Evolutionary conservation across 2,888 invertebrate genomes (phyloP), one percentile per base, ranked within the genome.

Genomic region (Chymomyza amoena): DNA sequence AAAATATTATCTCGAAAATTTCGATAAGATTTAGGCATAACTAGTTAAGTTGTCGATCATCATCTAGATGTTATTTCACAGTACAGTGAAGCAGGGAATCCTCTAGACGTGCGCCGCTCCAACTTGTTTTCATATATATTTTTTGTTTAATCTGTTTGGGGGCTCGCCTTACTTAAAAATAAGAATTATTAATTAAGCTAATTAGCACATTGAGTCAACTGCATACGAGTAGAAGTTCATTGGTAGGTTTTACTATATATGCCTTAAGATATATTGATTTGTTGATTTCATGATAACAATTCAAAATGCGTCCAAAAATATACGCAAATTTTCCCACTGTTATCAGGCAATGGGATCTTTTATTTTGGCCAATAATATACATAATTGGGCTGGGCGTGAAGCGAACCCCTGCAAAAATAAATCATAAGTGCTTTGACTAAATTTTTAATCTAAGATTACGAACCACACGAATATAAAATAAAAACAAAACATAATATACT

Each of bases 401-500:
- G 39, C 16, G 20, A 61, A 50, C 45, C 16, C 13, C 32, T 25
- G n/a, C 28, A 45, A 32, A 20, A 39, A 16, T 61, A 50, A 16
- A 20, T 61, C 39, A 20, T 39, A 18, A 15, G 61, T 61, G 60
- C 28, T 16, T 32, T 32, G 25, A 20, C 59, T 28, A 59, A 25
- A 2, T 28, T n/a, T 25, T 28, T 59, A 59, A 59, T 59, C 28
- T 59, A 28, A 59, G 25, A 59, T 59, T 32, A 59, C 20, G 25
- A 13, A 25, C 28, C 57, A 51, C 10, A n/a, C 51, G 51, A 18
- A 5, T 54, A 54, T 16, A n/a, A 54, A 45, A 54, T 54, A 18
- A 60, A 60, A 36, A 60, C 60, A 36, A 60, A 57, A 25, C 57
- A 57, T 32, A 6, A 57, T 25, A 25, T 57, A 57, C 16, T 56